Conservation (phyloP, 2,888 invertebrate genomes). For the Erebia epiphron region DNA sequence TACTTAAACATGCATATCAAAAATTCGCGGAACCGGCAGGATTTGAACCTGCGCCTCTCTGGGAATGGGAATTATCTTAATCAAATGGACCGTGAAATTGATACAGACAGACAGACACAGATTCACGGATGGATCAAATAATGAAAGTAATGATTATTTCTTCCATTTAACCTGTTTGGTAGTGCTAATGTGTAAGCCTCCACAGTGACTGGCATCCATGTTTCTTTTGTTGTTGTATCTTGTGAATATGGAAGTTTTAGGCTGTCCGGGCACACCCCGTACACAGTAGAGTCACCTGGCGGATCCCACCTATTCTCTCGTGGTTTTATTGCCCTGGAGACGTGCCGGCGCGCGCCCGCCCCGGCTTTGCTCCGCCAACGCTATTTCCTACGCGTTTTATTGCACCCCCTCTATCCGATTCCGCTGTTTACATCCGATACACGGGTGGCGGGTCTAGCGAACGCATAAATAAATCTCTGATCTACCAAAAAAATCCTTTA, state of each 20-base stretch:
- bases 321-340: background rate
- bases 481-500: background rate
- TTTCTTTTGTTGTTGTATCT: too few relatives aligned
- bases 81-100: too few relatives aligned
- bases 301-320: background rate
- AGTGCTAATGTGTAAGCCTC: too few relatives aligned
- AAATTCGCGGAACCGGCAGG: too few relatives aligned
- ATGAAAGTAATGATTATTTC: too few relatives aligned
- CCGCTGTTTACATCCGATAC: background rate
- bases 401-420: background rate
- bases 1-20: too few relatives aligned
- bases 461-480: background rate
- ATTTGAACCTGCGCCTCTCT: too few relatives aligned
- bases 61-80: too few relatives aligned
- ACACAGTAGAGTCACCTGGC: background rate
- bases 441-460: background rate
- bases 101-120: too few relatives aligned
- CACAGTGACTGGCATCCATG: too few relatives aligned
- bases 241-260: background rate
- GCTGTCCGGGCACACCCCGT: background rate
- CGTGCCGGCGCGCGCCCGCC: background rate
- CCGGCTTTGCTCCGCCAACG: constrained; percentile 1
- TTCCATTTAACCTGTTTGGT: too few relatives aligned
- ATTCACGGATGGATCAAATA: too few relatives aligned
- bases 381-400: constrained; percentile 1